A percentile compares a stretch with the other conserved stretches of the same genome.
phyloP scores from a whole-genome alignment of 1,140 invertebrate genomes.

The Nymphalis io region DNA sequence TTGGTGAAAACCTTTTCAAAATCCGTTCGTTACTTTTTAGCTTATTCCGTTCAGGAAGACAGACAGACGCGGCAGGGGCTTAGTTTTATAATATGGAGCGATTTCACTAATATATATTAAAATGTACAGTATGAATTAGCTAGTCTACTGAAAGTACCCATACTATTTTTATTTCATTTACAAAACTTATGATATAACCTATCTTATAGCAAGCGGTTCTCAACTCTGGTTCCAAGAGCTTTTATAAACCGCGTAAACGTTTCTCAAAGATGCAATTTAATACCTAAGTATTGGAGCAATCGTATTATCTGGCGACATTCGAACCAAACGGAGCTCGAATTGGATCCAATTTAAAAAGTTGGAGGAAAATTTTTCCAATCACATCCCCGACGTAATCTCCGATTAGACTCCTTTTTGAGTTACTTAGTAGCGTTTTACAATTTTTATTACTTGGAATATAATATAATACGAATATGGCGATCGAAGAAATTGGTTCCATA shows the following conservation, averaged over 20 bases:
- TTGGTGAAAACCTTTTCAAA: too few relatives aligned
- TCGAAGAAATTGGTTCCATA: too few relatives aligned
- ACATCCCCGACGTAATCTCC: slow-evolving; percentile 62
- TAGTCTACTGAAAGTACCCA: too few relatives aligned
- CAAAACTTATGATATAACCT: background rate
- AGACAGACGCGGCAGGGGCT: too few relatives aligned
- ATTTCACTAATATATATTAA: too few relatives aligned
- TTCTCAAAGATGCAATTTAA: slow-evolving; percentile 74
- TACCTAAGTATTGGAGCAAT: slow-evolving; percentile 63
- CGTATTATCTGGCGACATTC: slow-evolving; percentile 66
- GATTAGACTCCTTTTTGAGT: slow-evolving; percentile 58
- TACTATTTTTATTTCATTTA: too few relatives aligned
- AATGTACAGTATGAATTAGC: too few relatives aligned
- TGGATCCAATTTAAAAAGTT: slow-evolving; percentile 78
- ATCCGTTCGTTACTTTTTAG: too few relatives aligned
- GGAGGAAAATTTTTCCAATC: slow-evolving; percentile 73
- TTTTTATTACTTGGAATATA: slow-evolving; percentile 9
- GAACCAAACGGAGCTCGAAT: slow-evolving; percentile 58
- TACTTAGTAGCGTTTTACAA: slow-evolving; percentile 41
- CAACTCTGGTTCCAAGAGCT: slow-evolving; percentile 1
- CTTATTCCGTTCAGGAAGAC: too few relatives aligned
- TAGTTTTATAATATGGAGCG: too few relatives aligned
- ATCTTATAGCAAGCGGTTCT: background rate
- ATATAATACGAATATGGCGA: background rate
- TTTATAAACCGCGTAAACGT: slow-evolving; percentile 52